Percentiles rank a stretch among this genome's conserved stretches.
These are phyloP conservation scores for Buceros bicornis DNA, from an alignment of 2,797 vertebrate genomes.

Conservation along the genomic window DNA sequence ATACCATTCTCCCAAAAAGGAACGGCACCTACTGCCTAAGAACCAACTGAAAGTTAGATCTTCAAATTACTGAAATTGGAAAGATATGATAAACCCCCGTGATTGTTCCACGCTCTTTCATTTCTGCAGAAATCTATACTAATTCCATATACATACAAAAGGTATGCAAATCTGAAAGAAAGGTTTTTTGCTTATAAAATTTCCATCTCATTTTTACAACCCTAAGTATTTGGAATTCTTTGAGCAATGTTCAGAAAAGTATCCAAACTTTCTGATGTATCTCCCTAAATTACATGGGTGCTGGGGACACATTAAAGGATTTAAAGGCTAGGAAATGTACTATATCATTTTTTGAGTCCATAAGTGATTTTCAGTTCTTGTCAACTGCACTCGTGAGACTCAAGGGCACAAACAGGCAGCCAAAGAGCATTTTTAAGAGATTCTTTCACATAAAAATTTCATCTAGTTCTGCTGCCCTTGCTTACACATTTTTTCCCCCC, in stretches of 20 bases:
- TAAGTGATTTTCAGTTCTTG: conserved; percentile 14
- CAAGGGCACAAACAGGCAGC: conserved; percentile 38
- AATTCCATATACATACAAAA: background rate
- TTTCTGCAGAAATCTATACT: background rate
- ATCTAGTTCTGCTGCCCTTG: background rate
- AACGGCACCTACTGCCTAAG: conserved; percentile 2
- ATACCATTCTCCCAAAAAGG: conserved; percentile 5
- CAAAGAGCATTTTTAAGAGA: conserved; percentile 25
- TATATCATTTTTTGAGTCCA: conserved; percentile 51
- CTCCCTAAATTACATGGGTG: conserved; percentile 18
- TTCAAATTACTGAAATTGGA: background rate
- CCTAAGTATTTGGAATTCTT: background rate
- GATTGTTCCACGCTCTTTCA: background rate
- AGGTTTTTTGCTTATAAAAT: background rate
- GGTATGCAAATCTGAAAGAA: background rate
- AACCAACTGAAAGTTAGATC: background rate
- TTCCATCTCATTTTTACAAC: conserved; percentile 12
- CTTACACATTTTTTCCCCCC: rapidly evolving
- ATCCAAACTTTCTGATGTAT: conserved; percentile 54
- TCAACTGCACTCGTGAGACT: conserved; percentile 28
- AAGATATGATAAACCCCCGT: background rate
- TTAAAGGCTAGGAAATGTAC: conserved; percentile 54
- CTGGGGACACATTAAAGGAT: conserved; percentile 45
- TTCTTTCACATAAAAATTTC: background rate
- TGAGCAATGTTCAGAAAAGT: conserved; percentile 33